These are phyloP conservation scores for Cliona cf. orientalis DNA, from an alignment of 37 sponge, comb jelly and placozoan genomes.

Conservation along the genomic window DNA sequence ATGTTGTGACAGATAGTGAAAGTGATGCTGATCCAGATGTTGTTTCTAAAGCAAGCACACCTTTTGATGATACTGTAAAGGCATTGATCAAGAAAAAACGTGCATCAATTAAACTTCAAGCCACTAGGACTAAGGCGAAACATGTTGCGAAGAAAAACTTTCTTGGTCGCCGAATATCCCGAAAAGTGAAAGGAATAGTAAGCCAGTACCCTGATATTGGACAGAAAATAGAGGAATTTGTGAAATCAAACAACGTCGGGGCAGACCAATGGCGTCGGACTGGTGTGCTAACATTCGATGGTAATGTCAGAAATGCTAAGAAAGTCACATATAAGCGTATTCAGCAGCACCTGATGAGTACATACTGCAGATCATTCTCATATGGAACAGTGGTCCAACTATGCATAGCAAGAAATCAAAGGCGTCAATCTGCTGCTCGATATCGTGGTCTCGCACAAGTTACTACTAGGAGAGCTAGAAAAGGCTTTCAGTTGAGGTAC, in stretches of 20 bases:
- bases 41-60: not conserved
- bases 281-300: slow-evolving; percentile 38
- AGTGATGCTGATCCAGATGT: not conserved
- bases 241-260: not conserved
- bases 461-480: slow-evolving; percentile 21
- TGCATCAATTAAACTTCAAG: not conserved
- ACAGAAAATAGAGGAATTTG: slow-evolving; percentile 24
- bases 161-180: not conserved
- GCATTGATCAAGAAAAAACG: slow-evolving; percentile 11
- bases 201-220: slow-evolving; percentile 25
- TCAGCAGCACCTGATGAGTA: slow-evolving; percentile 5
- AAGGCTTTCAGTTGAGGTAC: slow-evolving; percentile 26
- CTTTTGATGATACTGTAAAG: not conserved
- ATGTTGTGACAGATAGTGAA: slow-evolving; percentile 29
- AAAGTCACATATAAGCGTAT: slow-evolving; percentile 28
- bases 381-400: slow-evolving; percentile 45
- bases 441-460: slow-evolving; percentile 35
- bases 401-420: slow-evolving; percentile 25
- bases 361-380: not conserved
- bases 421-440: not conserved
- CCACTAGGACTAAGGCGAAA: not conserved
- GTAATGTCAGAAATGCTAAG: not conserved
- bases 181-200: not conserved
- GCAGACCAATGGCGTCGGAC: slow-evolving; percentile 38
- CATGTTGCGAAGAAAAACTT: slow-evolving; percentile 10